Base-by-base conservation (phyloP, 2,888 invertebrate genomes). In the Phortica okadai region DNA sequence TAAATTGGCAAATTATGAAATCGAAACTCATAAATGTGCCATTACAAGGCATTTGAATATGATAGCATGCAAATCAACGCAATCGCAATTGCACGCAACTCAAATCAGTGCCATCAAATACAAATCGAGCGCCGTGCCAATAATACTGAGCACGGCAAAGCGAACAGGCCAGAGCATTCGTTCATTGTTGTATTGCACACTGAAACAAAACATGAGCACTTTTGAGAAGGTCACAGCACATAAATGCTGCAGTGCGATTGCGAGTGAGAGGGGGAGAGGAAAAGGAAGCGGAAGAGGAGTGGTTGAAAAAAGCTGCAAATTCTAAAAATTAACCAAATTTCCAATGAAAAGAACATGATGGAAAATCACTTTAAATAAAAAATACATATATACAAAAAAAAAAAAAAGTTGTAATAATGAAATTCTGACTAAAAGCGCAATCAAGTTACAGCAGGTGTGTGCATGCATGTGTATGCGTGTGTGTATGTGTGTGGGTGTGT, bases 1-100 rank as follows among this genome's bases (percentile, higher is more conserved):
- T 59, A n/a, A n/a, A 59, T 59, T 59, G n/a, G 58, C 58, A 59
- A 59, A 8, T 14, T n/a, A 59, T 59, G 21, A 21, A 59, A 21
- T 59, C 58, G 7, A n/a, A 59, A 59, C 4, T 59, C 58, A n/a
- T n/a, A 6, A 54, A 6, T 5, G 33, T 2, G 4, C 33, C 3
- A 33, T 33, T 5, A 33, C 33, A 33, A 33, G 33, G 33, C 33
- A 33, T 33, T 33, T 33, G 33, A 33, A 33, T 33, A 33, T 33
- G 33, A 33, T 33, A 5, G 33, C 33, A 33, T 5, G 33, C 33
- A 2, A 33, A 2, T 33, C 4, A 33, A 33, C 33, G 33, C 33
- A 33, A 33, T 33, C 33, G 21, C 21, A 21, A 21, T 21, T 21
- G 21, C 33, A 4, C 33, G 33, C 33, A 33, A 2, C 33, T 33